Conservation (phyloP, 2,113 vertebrate genomes). For the Beaufortia kweichowensis region DNA sequence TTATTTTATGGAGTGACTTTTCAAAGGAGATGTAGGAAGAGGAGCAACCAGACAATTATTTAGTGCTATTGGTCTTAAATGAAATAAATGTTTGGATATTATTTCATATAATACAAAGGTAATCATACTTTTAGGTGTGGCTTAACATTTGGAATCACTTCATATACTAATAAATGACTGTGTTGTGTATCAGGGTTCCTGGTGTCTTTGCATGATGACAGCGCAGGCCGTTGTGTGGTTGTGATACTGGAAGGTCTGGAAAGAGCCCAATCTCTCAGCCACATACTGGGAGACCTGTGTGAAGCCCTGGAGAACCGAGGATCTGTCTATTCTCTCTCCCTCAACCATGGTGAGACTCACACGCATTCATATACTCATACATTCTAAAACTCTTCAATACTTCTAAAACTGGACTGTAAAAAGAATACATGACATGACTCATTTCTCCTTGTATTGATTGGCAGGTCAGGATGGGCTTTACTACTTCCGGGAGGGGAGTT, state of each 20-base stretch:
- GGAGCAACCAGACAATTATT: not conserved
- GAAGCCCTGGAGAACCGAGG: conserved; percentile 85
- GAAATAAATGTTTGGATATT: too few species aligned
- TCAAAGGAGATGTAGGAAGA: not conserved
- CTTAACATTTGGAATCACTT: too few species aligned
- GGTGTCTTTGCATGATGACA: conserved; percentile 76
- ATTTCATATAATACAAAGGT: too few species aligned
- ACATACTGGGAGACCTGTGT: conserved; percentile 88
- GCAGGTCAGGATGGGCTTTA: conserved; percentile 80
- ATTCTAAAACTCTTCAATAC: too few species aligned
- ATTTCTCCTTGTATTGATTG: conserved; percentile 37
- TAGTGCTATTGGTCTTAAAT: too few species aligned
- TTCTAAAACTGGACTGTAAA: not conserved
- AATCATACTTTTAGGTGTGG: too few species aligned
- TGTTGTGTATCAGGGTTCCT: conserved; percentile 78
- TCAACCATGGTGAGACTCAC: conserved; percentile 77
- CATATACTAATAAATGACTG: not conserved
- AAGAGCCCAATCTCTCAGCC: conserved; percentile 80
- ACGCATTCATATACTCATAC: not conserved
- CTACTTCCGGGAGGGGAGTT: conserved; percentile 85
- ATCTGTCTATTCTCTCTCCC: conserved; percentile 71
- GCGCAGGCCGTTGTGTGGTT: conserved; percentile 77
- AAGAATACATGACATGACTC: not conserved
- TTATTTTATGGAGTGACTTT: not conserved
- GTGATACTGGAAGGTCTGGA: conserved; percentile 87